phyloP scores from a whole-genome alignment of 2,888 invertebrate species.

The Yponomeuta malinellus region DNA sequence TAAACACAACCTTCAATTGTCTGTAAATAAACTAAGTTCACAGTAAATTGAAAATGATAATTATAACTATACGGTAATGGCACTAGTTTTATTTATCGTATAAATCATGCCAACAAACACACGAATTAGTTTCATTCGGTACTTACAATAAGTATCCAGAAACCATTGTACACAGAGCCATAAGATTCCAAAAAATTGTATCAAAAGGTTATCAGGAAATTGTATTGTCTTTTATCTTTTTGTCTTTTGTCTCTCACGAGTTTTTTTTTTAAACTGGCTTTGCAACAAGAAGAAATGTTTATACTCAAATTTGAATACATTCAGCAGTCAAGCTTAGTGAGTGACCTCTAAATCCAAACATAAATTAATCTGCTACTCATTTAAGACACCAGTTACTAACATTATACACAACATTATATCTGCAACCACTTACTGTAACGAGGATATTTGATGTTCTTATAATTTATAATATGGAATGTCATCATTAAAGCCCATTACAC shows the following conservation, averaged over 20 bases:
- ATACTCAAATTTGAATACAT: background rate
- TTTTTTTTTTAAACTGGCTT: background rate
- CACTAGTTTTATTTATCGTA: slow-evolving; percentile 29
- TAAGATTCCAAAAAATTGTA: background rate
- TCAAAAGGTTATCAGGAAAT: slow-evolving; percentile 20
- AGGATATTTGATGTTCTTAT: background rate
- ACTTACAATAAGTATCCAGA: background rate
- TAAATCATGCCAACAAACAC: background rate
- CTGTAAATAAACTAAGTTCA: no score
- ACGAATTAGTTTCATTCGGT: no score
- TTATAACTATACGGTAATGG: slow-evolving; percentile 29
- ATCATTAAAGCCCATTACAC: slow-evolving; percentile 38
- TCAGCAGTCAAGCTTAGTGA: background rate
- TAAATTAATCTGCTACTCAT: background rate
- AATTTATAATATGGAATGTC: slow-evolving; percentile 43
- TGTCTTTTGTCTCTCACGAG: slow-evolving; percentile 17
- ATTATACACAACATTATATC: background rate
- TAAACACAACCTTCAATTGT: background rate
- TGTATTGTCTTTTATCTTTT: slow-evolving; percentile 19
- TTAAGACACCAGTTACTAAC: background rate
- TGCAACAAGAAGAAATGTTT: background rate
- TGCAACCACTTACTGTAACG: background rate
- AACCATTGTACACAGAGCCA: no score
- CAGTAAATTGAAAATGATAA: no score
- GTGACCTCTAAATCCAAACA: background rate